Evolutionary conservation across 2,888 invertebrate genomes (phyloP).

Genomic region (Rhamnusium bicolor): DNA sequence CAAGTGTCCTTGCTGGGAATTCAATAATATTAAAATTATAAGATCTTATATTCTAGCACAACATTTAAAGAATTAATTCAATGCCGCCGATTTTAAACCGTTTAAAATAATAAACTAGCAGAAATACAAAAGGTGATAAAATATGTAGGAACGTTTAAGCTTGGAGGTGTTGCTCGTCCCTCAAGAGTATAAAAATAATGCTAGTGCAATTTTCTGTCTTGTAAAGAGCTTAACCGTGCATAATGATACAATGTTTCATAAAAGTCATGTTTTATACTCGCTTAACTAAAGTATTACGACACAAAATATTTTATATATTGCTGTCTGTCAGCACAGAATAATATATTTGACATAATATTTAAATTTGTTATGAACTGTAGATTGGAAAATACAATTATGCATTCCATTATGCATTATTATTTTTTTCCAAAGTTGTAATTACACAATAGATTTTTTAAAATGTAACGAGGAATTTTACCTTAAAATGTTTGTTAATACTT

Average conservation of each 20-base stretch:
- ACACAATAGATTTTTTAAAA: no score
- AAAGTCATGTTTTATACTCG: conserved; percentile 22
- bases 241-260: conserved; percentile 29
- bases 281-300: conserved; percentile 14
- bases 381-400: conserved; percentile 24
- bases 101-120: background rate
- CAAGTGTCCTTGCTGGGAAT: no score
- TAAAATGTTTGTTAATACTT: no score
- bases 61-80: no score
- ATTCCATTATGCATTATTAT: background rate
- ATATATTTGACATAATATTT: conserved; percentile 10
- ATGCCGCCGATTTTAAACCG: background rate
- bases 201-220: conserved; percentile 5
- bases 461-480: no score
- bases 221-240: conserved; percentile 19
- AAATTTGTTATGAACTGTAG: conserved; percentile 5
- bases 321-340: conserved; percentile 19
- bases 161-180: background rate
- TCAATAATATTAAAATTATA: no score
- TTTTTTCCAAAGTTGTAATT: no score
- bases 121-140: background rate
- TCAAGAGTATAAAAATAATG: conserved; percentile 24
- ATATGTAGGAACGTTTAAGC: conserved; percentile 4
- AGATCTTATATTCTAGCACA: no score
- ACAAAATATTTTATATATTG: conserved; percentile 8